Evolutionary conservation across 2,888 invertebrate genomes (phyloP).

Genomic region (Sesia bembeciformis): DNA sequence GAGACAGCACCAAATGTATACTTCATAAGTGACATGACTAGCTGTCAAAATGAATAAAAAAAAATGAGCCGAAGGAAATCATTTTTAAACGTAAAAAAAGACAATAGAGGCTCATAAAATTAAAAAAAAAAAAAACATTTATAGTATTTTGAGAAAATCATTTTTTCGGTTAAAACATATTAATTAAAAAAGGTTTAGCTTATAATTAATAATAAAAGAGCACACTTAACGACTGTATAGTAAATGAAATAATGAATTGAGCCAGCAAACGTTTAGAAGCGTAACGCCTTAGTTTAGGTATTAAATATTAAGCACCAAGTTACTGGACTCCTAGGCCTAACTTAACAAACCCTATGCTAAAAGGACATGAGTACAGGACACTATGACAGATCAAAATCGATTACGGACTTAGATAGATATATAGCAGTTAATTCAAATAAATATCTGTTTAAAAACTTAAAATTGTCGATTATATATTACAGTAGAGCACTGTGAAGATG

Average conservation of each 20-base stretch:
- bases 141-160: too few species aligned
- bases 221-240: too few species aligned
- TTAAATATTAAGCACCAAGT: slow-evolving; percentile 43
- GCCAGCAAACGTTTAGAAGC: slow-evolving; percentile 49
- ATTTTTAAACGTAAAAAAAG: too few species aligned
- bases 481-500: too few species aligned
- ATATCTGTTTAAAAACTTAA: too few species aligned
- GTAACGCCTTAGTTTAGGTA: slow-evolving; percentile 28
- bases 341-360: slow-evolving; percentile 5
- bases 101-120: too few species aligned
- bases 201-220: too few species aligned
- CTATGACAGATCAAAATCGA: background rate
- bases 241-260: slow-evolving; percentile 38
- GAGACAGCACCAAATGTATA: slow-evolving; percentile 25
- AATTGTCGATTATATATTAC: too few species aligned
- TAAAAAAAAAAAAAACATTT: too few species aligned
- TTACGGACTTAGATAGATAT: background rate
- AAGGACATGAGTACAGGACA: background rate
- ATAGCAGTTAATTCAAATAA: background rate
- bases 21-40: slow-evolving; percentile 59
- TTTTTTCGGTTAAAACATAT: too few species aligned
- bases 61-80: too few species aligned
- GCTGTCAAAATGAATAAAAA: slow-evolving; percentile 16
- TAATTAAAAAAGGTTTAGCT: too few species aligned
- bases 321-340: slow-evolving; percentile 37